Percentiles rank a stretch among this genome's conserved stretches.
Conservation (phyloP, 2,888 invertebrate species). For the Lepetodrilus schrolli region DNA sequence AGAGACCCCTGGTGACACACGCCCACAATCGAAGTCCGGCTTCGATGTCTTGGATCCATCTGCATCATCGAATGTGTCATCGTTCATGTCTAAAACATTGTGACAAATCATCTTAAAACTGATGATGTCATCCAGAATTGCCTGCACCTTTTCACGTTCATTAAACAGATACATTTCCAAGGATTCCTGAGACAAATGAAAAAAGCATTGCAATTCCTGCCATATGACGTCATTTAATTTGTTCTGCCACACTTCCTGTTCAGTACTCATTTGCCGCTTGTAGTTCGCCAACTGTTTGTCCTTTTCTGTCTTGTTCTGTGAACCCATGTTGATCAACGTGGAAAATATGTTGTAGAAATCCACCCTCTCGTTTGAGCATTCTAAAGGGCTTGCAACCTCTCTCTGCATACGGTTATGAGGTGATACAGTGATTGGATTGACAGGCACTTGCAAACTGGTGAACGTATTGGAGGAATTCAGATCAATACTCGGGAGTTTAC, state of each 20-base stretch:
- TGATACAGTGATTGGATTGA: conserved; percentile 31
- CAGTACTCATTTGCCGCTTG: conserved; percentile 80
- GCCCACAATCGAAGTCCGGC: not conserved
- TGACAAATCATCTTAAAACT: conserved; percentile 80
- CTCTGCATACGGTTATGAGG: conserved; percentile 36
- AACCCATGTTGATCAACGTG: conserved; percentile 83
- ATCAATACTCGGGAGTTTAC: conserved; percentile 39
- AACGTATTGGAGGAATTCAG: conserved; percentile 60
- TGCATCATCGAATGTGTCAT: not conserved
- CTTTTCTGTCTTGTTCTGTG: conserved; percentile 71
- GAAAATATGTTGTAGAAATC: conserved; percentile 80
- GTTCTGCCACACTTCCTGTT: conserved; percentile 91
- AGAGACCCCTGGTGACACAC: conserved; percentile 33
- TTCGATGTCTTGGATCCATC: not conserved
- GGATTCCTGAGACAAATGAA: conserved; percentile 80
- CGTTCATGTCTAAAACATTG: not conserved
- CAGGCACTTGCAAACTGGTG: conserved; percentile 33
- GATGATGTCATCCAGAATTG: conserved; percentile 84
- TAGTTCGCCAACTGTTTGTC: conserved; percentile 57
- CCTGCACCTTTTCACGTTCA: conserved; percentile 83
- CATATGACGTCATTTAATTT: conserved; percentile 92
- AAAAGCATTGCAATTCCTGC: conserved; percentile 90
- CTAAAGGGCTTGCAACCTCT: conserved; percentile 39
- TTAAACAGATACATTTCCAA: conserved; percentile 86
- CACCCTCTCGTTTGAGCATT: conserved; percentile 64